Evolutionary conservation across 1,140 invertebrate species (phyloP).

Genomic region (Ooceraea biroi): DNA sequence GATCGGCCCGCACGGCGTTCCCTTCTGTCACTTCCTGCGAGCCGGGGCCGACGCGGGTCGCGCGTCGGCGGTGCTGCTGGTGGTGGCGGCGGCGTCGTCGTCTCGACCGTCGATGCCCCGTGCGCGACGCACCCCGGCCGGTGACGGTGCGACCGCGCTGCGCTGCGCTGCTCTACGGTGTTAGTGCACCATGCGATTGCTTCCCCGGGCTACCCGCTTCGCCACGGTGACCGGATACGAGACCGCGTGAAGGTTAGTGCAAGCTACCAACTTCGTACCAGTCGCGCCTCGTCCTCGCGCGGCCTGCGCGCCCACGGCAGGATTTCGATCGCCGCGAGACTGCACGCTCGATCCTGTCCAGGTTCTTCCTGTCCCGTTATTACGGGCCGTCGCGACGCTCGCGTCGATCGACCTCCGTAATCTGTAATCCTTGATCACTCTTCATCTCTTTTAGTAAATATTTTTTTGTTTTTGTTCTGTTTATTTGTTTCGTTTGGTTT

Average conservation of each 20-base stretch:
- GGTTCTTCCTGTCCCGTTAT: background rate
- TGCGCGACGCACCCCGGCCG: constrained; percentile 36
- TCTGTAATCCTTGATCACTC: too few relatives aligned
- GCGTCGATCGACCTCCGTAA: background rate
- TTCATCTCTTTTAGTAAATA: too few relatives aligned
- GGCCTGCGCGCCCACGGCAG: background rate
- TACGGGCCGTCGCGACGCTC: background rate
- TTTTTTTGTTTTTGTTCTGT: too few relatives aligned
- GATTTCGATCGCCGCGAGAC: background rate
- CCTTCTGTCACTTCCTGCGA: constrained; percentile 41
- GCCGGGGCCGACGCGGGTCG: constrained; percentile 35
- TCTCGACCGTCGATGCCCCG: constrained; percentile 47
- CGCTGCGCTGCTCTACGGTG: constrained; percentile 6
- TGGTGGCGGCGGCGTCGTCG: background rate
- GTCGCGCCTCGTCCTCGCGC: background rate
- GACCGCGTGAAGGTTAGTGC: constrained; percentile 62
- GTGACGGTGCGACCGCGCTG: constrained; percentile 13
- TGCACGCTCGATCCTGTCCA: background rate
- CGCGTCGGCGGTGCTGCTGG: too few relatives aligned
- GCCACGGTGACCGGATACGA: constrained; percentile 65
- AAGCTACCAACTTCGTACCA: background rate
- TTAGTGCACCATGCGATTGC: constrained; percentile 79
- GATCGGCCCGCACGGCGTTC: constrained; percentile 41
- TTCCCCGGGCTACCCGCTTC: constrained; percentile 38
- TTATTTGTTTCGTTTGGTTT: too few relatives aligned